Evolutionary conservation across 2,888 invertebrate genomes (phyloP).

Genomic region (Rhingia campestris): DNA sequence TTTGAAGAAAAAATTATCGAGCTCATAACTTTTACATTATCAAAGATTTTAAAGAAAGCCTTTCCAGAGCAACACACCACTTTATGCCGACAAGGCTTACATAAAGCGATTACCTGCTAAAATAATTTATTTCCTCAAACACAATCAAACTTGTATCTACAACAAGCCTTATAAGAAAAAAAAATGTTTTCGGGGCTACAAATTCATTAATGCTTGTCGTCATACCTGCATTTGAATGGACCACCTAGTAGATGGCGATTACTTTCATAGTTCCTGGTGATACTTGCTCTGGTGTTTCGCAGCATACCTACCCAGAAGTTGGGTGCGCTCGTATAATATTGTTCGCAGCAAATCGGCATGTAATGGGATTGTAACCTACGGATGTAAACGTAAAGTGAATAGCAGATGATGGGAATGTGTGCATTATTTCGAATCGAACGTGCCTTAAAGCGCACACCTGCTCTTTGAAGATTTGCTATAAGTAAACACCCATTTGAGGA

Average conservation of each 20-base stretch:
- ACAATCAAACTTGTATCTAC: no score
- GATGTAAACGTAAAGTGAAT: neutral
- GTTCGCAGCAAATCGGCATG: neutral
- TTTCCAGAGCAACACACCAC: no score
- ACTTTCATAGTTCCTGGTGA: slow-evolving; percentile 4
- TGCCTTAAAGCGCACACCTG: neutral
- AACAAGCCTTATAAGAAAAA: no score
- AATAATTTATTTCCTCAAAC: no score
- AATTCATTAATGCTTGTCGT: neutral
- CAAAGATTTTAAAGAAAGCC: no score
- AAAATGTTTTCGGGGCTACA: neutral
- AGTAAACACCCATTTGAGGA: neutral
- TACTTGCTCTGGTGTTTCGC: slow-evolving; percentile 1
- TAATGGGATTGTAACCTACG: slow-evolving; percentile 17
- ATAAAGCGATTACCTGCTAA: no score
- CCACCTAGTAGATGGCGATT: neutral
- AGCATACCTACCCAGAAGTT: neutral
- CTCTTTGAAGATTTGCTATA: neutral
- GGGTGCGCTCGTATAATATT: neutral
- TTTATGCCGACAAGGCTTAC: no score
- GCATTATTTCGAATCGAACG: no score
- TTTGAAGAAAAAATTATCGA: no score
- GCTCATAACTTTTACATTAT: no score
- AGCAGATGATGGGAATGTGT: neutral
- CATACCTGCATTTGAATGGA: slow-evolving; percentile 6